Percentiles rank a stretch among this genome's conserved stretches.
Evolutionary conservation across 1,140 invertebrate genomes (phyloP).

Genomic region (Chionoecetes opilio): DNA sequence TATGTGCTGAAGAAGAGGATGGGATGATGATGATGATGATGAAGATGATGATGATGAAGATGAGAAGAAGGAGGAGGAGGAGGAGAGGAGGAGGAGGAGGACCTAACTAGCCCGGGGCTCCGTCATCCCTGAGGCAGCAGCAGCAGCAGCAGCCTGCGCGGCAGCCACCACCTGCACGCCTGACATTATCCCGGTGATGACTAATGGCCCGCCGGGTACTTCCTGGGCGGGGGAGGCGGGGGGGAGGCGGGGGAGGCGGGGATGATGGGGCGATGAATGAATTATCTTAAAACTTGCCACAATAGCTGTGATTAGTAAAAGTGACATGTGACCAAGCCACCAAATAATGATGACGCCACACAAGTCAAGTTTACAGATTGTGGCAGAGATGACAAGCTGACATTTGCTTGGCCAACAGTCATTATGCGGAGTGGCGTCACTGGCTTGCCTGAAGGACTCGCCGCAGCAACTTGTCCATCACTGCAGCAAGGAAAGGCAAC

Average conservation of each 20-base stretch:
- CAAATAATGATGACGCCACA: no score
- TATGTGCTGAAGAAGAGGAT: neutral
- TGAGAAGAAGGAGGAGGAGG: neutral
- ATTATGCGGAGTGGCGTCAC: no score
- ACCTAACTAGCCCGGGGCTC: no score
- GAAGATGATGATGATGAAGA: neutral
- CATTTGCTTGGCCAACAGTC: no score
- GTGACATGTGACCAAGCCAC: neutral
- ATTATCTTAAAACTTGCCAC: no score
- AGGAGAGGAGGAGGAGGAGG: neutral
- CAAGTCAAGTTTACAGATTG: no score
- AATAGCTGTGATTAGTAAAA: neutral
- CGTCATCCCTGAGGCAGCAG: neutral
- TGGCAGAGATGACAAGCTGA: no score
- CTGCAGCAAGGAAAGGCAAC: neutral
- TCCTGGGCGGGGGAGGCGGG: neutral
- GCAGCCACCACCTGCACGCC: neutral
- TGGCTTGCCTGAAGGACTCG: no score
- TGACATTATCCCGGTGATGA: neutral
- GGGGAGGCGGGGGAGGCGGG: neutral
- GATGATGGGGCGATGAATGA: neutral
- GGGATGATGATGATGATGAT: neutral
- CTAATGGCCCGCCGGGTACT: neutral
- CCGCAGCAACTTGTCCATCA: neutral
- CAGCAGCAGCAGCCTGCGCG: no score